These are phyloP conservation scores for Drosophila antonietae DNA, from an alignment of 2,888 invertebrate genomes.

Conservation along the genomic window DNA sequence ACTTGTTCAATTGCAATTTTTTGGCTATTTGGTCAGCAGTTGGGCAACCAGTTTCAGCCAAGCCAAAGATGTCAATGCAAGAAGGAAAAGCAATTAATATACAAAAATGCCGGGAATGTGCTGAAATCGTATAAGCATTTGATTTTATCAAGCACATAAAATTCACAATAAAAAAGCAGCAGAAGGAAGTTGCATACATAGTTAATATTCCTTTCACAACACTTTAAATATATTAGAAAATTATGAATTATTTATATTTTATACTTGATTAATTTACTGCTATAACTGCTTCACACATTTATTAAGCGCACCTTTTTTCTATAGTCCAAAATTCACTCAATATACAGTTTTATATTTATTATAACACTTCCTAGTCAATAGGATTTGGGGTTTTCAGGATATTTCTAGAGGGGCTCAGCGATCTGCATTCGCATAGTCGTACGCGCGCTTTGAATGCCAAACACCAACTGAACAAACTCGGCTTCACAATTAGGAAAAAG, in stretches of 20 bases:
- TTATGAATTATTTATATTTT: neutral
- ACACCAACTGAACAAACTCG: conserved; percentile 76
- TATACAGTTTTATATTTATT: neutral
- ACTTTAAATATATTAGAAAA: neutral
- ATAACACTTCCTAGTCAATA: neutral
- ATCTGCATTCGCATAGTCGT: conserved; percentile 35
- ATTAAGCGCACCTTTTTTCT: conserved; percentile 15
- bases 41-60: conserved; percentile 67
- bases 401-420: conserved; percentile 15
- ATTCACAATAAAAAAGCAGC: neutral
- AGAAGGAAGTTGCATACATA: neutral
- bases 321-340: neutral
- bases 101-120: conserved; percentile 4
- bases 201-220: neutral
- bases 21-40: conserved; percentile 33
- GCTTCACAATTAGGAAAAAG: conserved; percentile 70
- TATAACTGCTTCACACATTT: neutral
- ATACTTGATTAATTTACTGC: neutral
- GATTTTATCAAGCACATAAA: conserved; percentile 5
- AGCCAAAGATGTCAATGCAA: conserved; percentile 62
- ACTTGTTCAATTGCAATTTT: conserved; percentile 39
- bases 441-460: conserved; percentile 77
- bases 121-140: neutral
- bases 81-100: conserved; percentile 22
- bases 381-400: conserved; percentile 7